Conservation (phyloP, 2,888 invertebrate species). For the Cantharis rufa region DNA sequence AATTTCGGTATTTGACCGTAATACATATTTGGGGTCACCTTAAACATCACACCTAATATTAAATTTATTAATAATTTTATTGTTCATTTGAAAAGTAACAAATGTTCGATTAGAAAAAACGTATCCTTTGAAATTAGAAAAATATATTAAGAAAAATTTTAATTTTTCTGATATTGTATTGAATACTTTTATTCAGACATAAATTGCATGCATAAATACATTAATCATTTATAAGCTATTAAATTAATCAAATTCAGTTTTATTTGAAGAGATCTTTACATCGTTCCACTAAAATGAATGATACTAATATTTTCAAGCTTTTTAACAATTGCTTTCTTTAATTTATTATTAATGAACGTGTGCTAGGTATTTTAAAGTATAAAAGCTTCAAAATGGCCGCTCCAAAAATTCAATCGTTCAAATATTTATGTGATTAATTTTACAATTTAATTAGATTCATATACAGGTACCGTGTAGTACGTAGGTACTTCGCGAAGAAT, state of each 20-base stretch:
- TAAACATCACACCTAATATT: background rate
- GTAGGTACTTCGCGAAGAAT: background rate
- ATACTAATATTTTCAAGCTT: background rate
- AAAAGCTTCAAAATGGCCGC: constrained; percentile 11
- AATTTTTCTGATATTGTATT: background rate
- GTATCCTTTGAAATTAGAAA: background rate
- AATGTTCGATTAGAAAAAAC: background rate
- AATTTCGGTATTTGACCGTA: background rate
- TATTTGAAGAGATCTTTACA: background rate
- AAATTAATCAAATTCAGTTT: background rate
- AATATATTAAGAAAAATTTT: background rate
- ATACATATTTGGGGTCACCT: background rate
- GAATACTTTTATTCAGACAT: background rate
- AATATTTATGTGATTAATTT: background rate
- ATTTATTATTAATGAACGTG: constrained; percentile 15
- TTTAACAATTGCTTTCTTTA: background rate
- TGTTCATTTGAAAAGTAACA: background rate
- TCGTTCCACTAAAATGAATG: constrained; percentile 7
- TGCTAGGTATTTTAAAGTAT: background rate
- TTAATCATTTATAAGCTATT: constrained; percentile 1
- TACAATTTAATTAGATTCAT: background rate
- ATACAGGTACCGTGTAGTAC: background rate
- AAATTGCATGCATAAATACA: background rate
- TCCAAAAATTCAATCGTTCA: background rate
- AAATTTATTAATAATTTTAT: background rate